A percentile compares a stretch with the other conserved stretches of the same genome.
These are phyloP conservation scores for Fratercula arctica DNA, from an alignment of 2,797 vertebrate genomes.

Conservation along the genomic window DNA sequence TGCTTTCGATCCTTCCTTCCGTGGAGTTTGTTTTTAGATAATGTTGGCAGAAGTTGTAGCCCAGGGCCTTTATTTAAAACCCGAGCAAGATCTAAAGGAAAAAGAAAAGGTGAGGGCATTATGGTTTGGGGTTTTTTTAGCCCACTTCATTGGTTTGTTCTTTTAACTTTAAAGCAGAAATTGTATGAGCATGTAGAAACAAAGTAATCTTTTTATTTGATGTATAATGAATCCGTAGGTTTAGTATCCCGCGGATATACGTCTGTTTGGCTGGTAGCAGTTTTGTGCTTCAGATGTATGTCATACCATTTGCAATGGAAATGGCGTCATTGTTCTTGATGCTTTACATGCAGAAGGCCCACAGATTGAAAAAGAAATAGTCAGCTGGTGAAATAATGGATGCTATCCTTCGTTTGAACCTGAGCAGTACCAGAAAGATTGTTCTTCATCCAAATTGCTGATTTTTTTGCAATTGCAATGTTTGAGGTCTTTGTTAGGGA, in stretches of 20 bases:
- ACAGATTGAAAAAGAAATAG: conserved; percentile 34
- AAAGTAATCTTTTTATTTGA: background rate
- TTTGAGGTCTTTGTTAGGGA: conserved; percentile 18
- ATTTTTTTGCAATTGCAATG: background rate
- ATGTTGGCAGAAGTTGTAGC: conserved; percentile 59
- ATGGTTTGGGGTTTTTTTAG: background rate
- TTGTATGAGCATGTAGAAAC: background rate
- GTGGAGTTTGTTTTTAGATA: conserved; percentile 58
- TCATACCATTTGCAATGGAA: conserved; percentile 47
- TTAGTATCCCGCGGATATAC: background rate
- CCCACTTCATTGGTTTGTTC: conserved; percentile 47
- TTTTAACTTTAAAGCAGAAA: conserved; percentile 16
- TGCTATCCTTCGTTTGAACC: background rate
- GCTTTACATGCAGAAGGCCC: conserved; percentile 40
- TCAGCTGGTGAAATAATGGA: conserved; percentile 59
- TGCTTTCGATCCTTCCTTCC: conserved; percentile 73
- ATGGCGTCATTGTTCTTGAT: conserved; percentile 6
- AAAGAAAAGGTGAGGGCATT: conserved; percentile 6
- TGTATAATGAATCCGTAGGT: background rate
- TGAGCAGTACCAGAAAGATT: background rate
- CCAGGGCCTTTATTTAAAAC: conserved; percentile 44
- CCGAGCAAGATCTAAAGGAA: background rate
- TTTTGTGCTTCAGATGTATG: conserved; percentile 15
- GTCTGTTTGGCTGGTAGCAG: conserved; percentile 24
- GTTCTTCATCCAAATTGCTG: background rate